Conservation (phyloP, 2,113 vertebrate genomes). For the Piliocolobus tephrosceles region DNA sequence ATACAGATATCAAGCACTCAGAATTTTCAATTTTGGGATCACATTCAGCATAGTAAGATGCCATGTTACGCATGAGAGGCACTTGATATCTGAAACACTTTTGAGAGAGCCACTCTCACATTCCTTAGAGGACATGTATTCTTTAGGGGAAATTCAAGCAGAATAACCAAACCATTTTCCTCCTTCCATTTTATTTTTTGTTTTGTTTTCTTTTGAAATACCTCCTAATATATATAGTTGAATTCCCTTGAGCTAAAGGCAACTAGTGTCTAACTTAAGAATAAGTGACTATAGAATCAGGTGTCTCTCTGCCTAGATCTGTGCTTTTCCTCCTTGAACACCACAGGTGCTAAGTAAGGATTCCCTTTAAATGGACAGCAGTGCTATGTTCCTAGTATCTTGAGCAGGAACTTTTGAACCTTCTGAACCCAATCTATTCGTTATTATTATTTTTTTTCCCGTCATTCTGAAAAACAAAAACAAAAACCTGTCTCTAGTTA, state of each 20-base stretch:
- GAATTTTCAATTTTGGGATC: neutral
- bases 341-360: neutral
- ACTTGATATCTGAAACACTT: neutral
- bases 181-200: neutral
- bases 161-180: neutral
- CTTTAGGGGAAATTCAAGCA: neutral
- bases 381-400: neutral
- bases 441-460: neutral
- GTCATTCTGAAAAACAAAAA: neutral
- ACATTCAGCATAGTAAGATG: neutral
- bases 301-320: neutral
- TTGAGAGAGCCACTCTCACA: neutral
- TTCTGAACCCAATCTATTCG: neutral
- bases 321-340: neutral
- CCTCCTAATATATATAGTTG: neutral
- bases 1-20: neutral
- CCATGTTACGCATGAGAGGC: neutral
- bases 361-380: neutral
- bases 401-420: neutral
- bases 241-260: neutral
- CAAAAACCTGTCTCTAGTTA: neutral
- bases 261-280: neutral
- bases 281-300: neutral
- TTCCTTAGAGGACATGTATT: neutral
- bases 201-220: neutral